Evolutionary conservation across 1,140 invertebrate genomes (phyloP).

Genomic region (Cecropterus lyciades): DNA sequence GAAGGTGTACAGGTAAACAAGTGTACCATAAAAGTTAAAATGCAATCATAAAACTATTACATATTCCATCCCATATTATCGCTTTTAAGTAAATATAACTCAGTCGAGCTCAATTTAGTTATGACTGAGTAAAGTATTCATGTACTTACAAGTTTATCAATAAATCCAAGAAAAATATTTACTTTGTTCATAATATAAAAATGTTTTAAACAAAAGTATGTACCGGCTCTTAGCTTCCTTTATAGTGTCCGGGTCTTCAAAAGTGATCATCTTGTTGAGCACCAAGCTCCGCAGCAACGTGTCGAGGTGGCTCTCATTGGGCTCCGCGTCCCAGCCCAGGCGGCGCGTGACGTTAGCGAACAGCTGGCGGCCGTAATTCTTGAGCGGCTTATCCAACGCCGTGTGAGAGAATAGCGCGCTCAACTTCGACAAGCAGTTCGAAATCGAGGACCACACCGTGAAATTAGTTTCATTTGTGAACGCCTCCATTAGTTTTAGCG

Average conservation of each 20-base stretch:
- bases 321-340: conserved; percentile 91
- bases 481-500: conserved; percentile 88
- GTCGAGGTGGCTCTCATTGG: conserved; percentile 92
- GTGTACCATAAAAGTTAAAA: too few relatives aligned
- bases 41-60: too few relatives aligned
- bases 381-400: conserved; percentile 89
- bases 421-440: conserved; percentile 91
- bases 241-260: conserved; percentile 91
- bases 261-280: conserved; percentile 91
- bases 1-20: too few relatives aligned
- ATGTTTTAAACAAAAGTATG: conserved; percentile 18
- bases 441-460: conserved; percentile 95
- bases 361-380: conserved; percentile 89
- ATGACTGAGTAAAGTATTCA: too few relatives aligned
- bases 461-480: conserved; percentile 95
- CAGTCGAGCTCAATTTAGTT: too few relatives aligned
- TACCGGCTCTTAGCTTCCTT: conserved; percentile 89
- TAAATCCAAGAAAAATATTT: too few relatives aligned
- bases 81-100: too few relatives aligned
- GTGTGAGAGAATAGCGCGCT: conserved; percentile 91
- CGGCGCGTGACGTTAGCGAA: conserved; percentile 88
- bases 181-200: too few relatives aligned
- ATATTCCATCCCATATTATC: too few relatives aligned
- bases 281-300: conserved; percentile 94
- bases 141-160: too few relatives aligned